Percentiles rank a stretch among this genome's conserved stretches.
Conservation (phyloP, 2,797 vertebrate genomes). For the Cercopithecus neglectus region DNA sequence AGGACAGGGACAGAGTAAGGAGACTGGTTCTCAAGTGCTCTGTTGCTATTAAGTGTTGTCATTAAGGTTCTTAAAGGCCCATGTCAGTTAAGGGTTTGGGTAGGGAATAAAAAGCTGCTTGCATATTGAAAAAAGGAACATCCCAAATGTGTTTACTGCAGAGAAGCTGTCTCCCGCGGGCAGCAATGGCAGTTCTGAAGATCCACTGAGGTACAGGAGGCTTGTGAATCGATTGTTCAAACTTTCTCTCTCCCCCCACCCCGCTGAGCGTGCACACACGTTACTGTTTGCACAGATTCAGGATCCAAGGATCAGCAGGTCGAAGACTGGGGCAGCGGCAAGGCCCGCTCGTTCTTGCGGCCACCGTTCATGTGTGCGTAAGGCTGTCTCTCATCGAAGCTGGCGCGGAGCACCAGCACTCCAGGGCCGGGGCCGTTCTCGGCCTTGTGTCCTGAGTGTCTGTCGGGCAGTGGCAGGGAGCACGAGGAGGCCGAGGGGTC, state of each 20-base stretch:
- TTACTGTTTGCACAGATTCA: slow-evolving; percentile 50
- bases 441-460: slow-evolving; percentile 92
- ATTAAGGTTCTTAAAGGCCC: slow-evolving; percentile 85
- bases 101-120: slow-evolving; percentile 86
- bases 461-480: slow-evolving; percentile 91
- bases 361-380: slow-evolving; percentile 99
- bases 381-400: slow-evolving; percentile 95
- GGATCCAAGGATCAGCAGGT: slow-evolving; percentile 93
- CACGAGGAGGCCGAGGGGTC: slow-evolving; percentile 92
- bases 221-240: slow-evolving; percentile 84
- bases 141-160: slow-evolving; percentile 87
- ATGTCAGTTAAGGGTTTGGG: slow-evolving; percentile 84
- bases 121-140: slow-evolving; percentile 87
- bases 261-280: slow-evolving; percentile 70
- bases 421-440: slow-evolving; percentile 95
- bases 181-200: slow-evolving; percentile 88
- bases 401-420: slow-evolving; percentile 91
- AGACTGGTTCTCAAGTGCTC: slow-evolving; percentile 84
- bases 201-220: slow-evolving; percentile 92
- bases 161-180: slow-evolving; percentile 87
- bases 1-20: slow-evolving; percentile 74
- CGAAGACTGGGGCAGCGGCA: slow-evolving; percentile 98
- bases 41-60: slow-evolving; percentile 85
- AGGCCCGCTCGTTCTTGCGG: slow-evolving; percentile 94
- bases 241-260: slow-evolving; percentile 74